Conservation (phyloP, 2,888 invertebrate species). For the Gastracanthus pulcherrimus region DNA sequence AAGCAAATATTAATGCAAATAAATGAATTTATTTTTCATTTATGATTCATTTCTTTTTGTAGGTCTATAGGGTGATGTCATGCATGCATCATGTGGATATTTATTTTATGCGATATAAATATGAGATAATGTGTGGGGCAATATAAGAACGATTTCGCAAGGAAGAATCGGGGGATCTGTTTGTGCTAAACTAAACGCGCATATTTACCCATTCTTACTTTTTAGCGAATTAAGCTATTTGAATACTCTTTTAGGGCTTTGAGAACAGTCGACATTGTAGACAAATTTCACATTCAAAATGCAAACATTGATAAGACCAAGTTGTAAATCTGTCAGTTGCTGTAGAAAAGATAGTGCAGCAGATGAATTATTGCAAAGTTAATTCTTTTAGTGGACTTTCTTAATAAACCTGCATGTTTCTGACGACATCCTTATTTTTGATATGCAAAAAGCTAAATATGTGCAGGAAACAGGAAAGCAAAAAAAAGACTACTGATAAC, state of each 20-base stretch:
- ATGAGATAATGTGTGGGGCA: neutral
- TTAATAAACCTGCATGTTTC: too few relatives aligned
- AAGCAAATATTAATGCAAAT: too few relatives aligned
- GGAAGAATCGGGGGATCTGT: neutral
- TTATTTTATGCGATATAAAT: neutral
- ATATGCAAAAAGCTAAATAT: neutral
- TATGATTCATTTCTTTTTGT: neutral
- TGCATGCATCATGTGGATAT: neutral
- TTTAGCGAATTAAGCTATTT: neutral
- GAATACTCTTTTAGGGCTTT: too few relatives aligned
- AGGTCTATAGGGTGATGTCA: neutral
- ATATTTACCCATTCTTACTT: neutral
- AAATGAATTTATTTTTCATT: neutral
- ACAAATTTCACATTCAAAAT: neutral
- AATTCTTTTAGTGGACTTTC: too few relatives aligned
- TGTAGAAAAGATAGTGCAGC: neutral
- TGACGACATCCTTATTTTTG: neutral
- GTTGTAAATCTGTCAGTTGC: neutral
- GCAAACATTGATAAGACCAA: neutral
- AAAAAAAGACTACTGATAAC: neutral
- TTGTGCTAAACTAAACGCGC: neutral
- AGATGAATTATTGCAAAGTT: too few relatives aligned
- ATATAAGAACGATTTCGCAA: neutral
- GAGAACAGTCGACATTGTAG: neutral
- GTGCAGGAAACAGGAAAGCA: constrained; percentile 10